Percentiles rank a stretch among this genome's conserved stretches.
Conservation (phyloP, 1,140 invertebrate genomes). For the Drosophila nebulosa region DNA sequence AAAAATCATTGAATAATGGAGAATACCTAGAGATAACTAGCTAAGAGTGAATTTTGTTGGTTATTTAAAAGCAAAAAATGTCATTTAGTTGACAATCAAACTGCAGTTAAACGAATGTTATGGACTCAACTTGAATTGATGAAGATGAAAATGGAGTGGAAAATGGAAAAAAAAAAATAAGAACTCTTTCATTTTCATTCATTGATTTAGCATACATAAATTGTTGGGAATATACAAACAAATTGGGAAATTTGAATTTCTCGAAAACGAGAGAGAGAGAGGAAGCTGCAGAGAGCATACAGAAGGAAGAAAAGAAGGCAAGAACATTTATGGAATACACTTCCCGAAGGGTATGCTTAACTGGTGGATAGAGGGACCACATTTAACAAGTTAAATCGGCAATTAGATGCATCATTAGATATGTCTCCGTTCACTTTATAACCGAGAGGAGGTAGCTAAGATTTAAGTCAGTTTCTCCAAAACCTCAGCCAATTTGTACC, state of each 20-base stretch:
- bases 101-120: constrained; percentile 2
- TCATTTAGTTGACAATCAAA: constrained; percentile 13
- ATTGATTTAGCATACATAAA: not conserved
- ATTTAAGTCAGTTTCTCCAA: no score
- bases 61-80: not conserved
- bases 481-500: no score
- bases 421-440: no score
- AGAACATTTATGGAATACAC: not conserved
- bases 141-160: constrained; percentile 3
- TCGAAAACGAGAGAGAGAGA: not conserved
- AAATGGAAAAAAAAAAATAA: not conserved
- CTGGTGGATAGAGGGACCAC: not conserved
- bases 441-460: no score
- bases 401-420: no score
- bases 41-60: not conserved
- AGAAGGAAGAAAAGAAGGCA: not conserved
- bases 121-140: not conserved
- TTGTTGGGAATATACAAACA: not conserved
- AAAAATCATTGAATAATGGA: not conserved
- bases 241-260: not conserved
- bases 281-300: not conserved
- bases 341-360: not conserved
- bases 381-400: no score
- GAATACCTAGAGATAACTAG: not conserved
- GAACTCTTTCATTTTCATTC: not conserved